Percentiles rank a stretch among this genome's conserved stretches.
phyloP scores from a whole-genome alignment of 2,113 vertebrate species.

The Triplophysa tibetana region DNA sequence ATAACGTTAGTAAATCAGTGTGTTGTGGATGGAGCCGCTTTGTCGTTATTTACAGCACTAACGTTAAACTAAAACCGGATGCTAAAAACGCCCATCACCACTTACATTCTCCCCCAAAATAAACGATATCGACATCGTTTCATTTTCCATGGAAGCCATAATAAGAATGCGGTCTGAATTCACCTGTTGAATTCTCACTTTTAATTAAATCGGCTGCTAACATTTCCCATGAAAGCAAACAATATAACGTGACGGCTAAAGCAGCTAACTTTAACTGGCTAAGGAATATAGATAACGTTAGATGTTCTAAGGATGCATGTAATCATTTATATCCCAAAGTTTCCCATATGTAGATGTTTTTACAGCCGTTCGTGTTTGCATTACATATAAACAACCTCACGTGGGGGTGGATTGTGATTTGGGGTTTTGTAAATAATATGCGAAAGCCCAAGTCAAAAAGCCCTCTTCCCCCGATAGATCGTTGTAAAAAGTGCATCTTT shows the following conservation, averaged over 20 bases:
- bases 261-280: conserved; percentile 23
- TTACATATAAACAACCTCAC: not conserved
- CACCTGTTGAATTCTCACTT: not conserved
- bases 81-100: conserved; percentile 28
- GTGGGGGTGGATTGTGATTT: not conserved
- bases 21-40: not conserved
- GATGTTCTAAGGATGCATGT: too few species aligned
- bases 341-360: not conserved
- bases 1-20: not conserved
- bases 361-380: not conserved
- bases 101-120: not conserved
- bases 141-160: not conserved
- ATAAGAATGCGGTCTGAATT: not conserved
- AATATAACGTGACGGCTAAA: not conserved
- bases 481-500: not conserved
- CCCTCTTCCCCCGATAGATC: conserved; percentile 4
- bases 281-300: not conserved
- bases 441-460: not conserved
- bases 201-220: not conserved
- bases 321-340: not conserved
- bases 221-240: not conserved
- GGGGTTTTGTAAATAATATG: conserved; percentile 4
- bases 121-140: too few species aligned
- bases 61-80: conserved; percentile 22
- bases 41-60: conserved; percentile 2